A percentile compares a stretch with the other conserved stretches of the same genome.
Conservation (phyloP, 2,888 invertebrate species). For the Gymnoscelis rufifasciata region DNA sequence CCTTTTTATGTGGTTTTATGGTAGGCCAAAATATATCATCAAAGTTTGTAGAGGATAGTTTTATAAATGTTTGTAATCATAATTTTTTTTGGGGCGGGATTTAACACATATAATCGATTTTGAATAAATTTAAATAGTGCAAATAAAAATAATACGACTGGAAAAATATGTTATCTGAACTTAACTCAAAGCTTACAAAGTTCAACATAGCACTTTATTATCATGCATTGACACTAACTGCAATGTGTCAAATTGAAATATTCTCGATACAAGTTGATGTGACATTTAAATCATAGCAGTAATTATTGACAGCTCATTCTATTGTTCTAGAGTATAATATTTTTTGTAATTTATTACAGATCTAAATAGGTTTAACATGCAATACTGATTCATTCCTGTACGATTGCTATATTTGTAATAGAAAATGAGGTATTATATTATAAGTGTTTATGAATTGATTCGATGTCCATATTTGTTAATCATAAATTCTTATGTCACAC, state of each 20-base stretch:
- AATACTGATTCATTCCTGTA: conserved; percentile 26
- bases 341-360: conserved; percentile 26
- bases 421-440: conserved; percentile 11
- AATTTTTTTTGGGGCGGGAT: too few relatives aligned
- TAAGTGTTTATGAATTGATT: conserved; percentile 15
- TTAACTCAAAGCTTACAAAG: background rate
- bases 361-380: conserved; percentile 27
- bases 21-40: too few relatives aligned
- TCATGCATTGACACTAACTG: conserved; percentile 40
- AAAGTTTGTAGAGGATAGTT: too few relatives aligned
- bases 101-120: too few relatives aligned
- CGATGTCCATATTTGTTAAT: conserved; percentile 14
- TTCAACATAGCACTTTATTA: conserved; percentile 10
- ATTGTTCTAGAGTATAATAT: conserved; percentile 24
- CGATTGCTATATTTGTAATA: conserved; percentile 22
- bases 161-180: too few relatives aligned
- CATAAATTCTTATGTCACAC: conserved; percentile 1
- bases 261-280: conserved; percentile 40
- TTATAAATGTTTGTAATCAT: too few relatives aligned
- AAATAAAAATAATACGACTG: too few relatives aligned
- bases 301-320: conserved; percentile 27
- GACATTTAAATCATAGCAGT: conserved; percentile 48
- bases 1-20: too few relatives aligned
- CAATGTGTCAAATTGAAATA: conserved; percentile 69
- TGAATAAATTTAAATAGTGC: too few relatives aligned